Percentiles rank a stretch among this genome's conserved stretches.
Conservation (phyloP, 2,888 invertebrate genomes). For the Acanthosepion pharaonis region DNA sequence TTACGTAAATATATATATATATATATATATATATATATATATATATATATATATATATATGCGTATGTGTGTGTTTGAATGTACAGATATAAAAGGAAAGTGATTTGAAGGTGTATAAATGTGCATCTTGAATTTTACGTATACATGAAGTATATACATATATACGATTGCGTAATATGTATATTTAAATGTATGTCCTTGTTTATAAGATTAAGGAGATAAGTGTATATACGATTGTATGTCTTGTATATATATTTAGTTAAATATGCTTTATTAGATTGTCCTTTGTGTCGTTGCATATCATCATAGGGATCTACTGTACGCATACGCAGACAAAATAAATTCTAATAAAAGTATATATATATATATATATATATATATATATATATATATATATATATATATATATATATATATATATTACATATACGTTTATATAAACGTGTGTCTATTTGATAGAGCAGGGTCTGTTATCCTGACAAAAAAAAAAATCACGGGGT, state of each 20-base stretch:
- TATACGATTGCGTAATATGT: neutral
- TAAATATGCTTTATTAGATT: neutral
- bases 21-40: neutral
- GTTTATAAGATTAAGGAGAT: neutral
- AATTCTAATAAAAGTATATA: neutral
- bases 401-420: neutral
- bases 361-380: neutral
- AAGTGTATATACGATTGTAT: neutral
- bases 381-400: neutral
- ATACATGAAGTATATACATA: neutral
- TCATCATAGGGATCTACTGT: no score
- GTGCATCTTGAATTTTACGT: neutral
- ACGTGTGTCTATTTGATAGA: neutral
- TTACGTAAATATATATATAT: neutral
- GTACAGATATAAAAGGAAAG: no score
- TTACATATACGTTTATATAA: neutral
- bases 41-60: no score
- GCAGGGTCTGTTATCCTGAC: no score
- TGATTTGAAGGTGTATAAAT: neutral
- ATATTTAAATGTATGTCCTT: neutral
- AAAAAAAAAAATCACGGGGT: no score
- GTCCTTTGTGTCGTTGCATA: no score
- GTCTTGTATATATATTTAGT: neutral
- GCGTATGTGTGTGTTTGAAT: no score
- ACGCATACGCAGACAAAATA: no score